Percentiles rank a stretch among this genome's conserved stretches.
phyloP scores from a whole-genome alignment of 2,797 vertebrate genomes.

The Australoheros facetus region DNA sequence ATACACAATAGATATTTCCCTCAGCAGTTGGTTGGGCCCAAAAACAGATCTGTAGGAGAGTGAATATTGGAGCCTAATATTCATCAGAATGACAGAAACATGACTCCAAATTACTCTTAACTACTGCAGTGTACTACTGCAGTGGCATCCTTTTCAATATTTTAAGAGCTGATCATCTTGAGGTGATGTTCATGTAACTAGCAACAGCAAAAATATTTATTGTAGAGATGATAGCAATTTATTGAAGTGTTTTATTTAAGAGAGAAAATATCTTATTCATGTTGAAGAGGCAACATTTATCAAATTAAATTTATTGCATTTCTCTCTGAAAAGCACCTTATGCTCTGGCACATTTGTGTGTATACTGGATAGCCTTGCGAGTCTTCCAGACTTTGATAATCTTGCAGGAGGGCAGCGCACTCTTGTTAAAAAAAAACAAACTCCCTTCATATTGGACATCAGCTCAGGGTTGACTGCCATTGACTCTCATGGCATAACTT shows the following conservation, averaged over 20 bases:
- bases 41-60: not conserved
- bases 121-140: not conserved
- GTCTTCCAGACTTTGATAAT: conserved; percentile 25
- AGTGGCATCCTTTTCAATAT: not conserved
- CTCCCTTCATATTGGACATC: conserved; percentile 12
- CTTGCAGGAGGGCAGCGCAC: conserved; percentile 24
- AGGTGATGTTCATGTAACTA: not conserved
- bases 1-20: not conserved
- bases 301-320: not conserved
- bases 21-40: not conserved
- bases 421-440: conserved; percentile 29
- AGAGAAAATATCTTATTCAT: not conserved
- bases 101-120: not conserved
- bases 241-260: not conserved
- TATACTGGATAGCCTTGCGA: conserved; percentile 31
- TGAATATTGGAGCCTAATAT: not conserved
- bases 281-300: not conserved
- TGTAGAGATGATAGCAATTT: not conserved
- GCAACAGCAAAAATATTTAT: not conserved
- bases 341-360: conserved; percentile 8
- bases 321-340: conserved; percentile 1
- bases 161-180: not conserved
- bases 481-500: conserved; percentile 52
- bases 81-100: not conserved
- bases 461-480: conserved; percentile 66